Evolutionary conservation across 1,140 invertebrate genomes (phyloP), one percentile per base, ranked within the genome.

Genomic region (Drosophila auraria): DNA sequence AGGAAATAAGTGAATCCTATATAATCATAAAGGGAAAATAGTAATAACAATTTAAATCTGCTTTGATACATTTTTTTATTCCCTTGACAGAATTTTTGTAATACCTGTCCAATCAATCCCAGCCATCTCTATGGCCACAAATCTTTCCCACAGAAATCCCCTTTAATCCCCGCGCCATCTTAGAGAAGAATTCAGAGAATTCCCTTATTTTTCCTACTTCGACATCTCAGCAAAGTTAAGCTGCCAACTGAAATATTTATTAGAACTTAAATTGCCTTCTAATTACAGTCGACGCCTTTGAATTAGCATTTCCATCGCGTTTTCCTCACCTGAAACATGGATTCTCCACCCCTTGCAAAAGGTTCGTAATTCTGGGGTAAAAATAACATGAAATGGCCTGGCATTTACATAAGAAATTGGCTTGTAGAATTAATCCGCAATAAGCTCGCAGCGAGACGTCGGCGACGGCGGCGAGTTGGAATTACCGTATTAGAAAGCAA

Each of bases 401-500:
- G 71, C 71, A 92, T 92, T 92, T 91, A 92, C 90, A 92, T 92
- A 87, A 86, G 91, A 92, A 92, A 92, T 92, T 92, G 89, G 87
- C 90, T 87, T 87, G 90, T 92, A 91, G 83, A 92, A 92, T 91
- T 92, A 92, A 92, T 92, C 90, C 87, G 77, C 90, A 92, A 92
- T 92, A 92, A 92, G 90, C 83, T 82, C 69, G 61, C 61, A 59
- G 79, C 83, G 71, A 84, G 81, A 76, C 70, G 69, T 47, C 65
- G 70, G 14, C 63, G 58, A 70, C 53, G 65, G 36, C 54, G 51
- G 75, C 44, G 76, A 82, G 81, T 62, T 66, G 83, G 92, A 92
- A 92, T 92, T 92, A 84, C 72, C 75, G 91, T 86, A 92, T 92
- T 92, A 92, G 89, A 92, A 92, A 92, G 91, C 91, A 92, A 92